Evolutionary conservation across 2,797 vertebrate species (phyloP).

Genomic region (Cuniculus paca): DNA sequence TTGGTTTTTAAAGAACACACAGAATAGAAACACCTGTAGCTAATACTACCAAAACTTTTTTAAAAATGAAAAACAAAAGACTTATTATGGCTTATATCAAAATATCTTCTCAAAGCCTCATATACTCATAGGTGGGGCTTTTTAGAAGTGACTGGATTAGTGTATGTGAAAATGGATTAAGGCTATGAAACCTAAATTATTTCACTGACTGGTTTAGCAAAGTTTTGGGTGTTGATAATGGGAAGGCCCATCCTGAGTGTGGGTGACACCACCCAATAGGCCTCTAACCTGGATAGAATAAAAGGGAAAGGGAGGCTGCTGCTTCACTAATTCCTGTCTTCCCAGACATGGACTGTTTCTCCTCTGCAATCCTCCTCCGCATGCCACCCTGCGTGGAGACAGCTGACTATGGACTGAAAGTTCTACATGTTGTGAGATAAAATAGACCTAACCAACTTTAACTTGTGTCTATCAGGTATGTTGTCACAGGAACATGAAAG

Average conservation of each 20-base stretch:
- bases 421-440: background rate
- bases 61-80: background rate
- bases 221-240: background rate
- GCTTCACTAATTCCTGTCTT: background rate
- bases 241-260: background rate
- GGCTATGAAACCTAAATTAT: background rate
- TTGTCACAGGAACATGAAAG: background rate
- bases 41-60: background rate
- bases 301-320: background rate
- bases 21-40: background rate
- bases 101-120: background rate
- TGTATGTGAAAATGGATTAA: background rate
- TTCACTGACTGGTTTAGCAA: background rate
- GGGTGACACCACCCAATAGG: background rate
- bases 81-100: background rate
- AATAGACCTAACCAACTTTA: background rate
- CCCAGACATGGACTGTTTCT: background rate
- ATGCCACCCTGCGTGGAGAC: background rate
- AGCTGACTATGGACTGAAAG: background rate
- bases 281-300: background rate
- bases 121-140: background rate
- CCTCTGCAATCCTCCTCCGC: background rate
- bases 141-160: background rate
- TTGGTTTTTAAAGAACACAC: background rate
- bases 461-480: background rate